Evolutionary conservation across 2,888 invertebrate genomes (phyloP).

Genomic region (Pecten maximus): DNA sequence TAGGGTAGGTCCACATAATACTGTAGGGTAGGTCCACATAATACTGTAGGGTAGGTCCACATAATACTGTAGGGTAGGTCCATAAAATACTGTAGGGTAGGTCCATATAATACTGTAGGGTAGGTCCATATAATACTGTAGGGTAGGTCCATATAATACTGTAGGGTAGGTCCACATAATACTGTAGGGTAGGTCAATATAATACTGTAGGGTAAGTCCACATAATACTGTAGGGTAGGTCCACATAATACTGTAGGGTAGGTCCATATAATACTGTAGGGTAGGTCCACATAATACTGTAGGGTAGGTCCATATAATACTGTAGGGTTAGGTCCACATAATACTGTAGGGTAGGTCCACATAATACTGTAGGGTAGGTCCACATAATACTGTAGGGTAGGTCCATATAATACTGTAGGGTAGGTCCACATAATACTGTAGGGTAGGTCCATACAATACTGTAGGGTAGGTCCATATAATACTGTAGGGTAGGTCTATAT

Average conservation of each 20-base stretch:
- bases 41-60: background rate
- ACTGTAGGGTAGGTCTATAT: background rate
- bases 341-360: background rate
- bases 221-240: background rate
- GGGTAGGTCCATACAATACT: background rate
- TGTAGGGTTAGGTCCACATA: background rate
- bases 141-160: background rate
- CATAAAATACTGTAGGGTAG: background rate
- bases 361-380: background rate
- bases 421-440: background rate
- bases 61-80: background rate
- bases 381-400: background rate
- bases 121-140: background rate
- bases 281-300: background rate
- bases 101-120: background rate
- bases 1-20: background rate
- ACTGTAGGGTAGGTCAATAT: background rate
- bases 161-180: background rate
- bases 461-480: background rate
- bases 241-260: background rate
- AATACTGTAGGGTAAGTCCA: background rate
- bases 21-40: background rate
- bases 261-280: background rate
- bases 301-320: background rate
- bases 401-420: background rate